A percentile compares a stretch with the other conserved stretches of the same genome.
Conservation (phyloP, 2,113 vertebrate species). For the Pygathrix nemaeus region DNA sequence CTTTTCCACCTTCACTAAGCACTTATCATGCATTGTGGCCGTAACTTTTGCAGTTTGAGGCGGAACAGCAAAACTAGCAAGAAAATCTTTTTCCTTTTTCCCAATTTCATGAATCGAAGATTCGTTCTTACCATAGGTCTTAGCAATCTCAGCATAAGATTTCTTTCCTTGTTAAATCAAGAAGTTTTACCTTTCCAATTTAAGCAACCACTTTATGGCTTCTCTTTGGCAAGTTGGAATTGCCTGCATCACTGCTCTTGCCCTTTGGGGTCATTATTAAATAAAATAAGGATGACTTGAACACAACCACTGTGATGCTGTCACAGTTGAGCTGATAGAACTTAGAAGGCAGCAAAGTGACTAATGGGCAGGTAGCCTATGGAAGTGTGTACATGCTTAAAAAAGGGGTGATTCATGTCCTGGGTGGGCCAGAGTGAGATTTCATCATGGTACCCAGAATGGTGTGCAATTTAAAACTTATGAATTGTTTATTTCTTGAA, state of each 20-base stretch:
- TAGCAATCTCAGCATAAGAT: neutral
- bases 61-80: neutral
- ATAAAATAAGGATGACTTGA: neutral
- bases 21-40: neutral
- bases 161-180: neutral
- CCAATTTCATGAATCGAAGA: neutral
- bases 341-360: neutral
- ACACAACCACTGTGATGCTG: neutral
- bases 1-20: neutral
- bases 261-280: neutral
- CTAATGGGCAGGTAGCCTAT: neutral
- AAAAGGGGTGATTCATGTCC: neutral
- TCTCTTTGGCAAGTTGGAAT: neutral
- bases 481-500: neutral
- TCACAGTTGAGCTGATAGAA: neutral
- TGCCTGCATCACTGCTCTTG: neutral
- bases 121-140: neutral
- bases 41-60: neutral
- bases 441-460: neutral
- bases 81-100: neutral
- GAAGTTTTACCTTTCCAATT: neutral
- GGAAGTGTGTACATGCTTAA: neutral
- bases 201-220: neutral
- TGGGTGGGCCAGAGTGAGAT: neutral
- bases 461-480: neutral